Percentiles rank a stretch among this genome's conserved stretches.
These are phyloP conservation scores for Pseudonaja textilis DNA, from an alignment of 2,113 vertebrate genomes.

Conservation along the genomic window DNA sequence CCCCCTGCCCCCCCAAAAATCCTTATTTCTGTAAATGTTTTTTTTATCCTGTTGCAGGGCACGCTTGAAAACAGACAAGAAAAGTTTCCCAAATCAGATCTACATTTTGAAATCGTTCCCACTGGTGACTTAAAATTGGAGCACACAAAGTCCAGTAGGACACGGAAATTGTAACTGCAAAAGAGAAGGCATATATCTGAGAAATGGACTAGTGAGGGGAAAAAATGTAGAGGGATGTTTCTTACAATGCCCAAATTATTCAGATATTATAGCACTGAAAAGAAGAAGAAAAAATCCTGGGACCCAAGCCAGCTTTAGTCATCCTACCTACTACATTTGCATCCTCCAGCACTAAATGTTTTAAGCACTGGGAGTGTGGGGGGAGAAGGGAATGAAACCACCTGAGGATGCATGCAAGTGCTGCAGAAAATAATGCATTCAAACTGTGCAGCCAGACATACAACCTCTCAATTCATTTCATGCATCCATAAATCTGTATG, in stretches of 20 bases:
- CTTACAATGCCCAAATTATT: not conserved
- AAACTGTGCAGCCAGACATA: not conserved
- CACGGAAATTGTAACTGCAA: not conserved
- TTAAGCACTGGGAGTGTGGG: not conserved
- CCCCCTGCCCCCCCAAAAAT: not conserved
- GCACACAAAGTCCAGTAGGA: not conserved
- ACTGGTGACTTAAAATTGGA: not conserved
- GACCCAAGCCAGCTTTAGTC: not conserved
- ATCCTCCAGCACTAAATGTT: not conserved
- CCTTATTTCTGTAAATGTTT: not conserved
- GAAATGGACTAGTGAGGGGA: not conserved
- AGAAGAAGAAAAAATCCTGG: not conserved
- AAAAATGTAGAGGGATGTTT: not conserved
- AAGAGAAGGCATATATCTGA: not conserved
- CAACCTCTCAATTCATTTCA: not conserved
- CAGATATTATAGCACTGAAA: not conserved
- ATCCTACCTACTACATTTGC: not conserved
- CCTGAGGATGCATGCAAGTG: not conserved
- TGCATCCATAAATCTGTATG: not conserved
- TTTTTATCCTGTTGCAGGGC: not conserved
- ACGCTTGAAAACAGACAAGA: not conserved
- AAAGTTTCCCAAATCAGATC: not conserved
- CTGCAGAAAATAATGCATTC: not conserved
- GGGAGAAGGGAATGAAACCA: not conserved
- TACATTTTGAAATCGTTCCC: not conserved